phyloP scores from a whole-genome alignment of 92 coral and sea anemone genomes.

The Paramuricea clavata region DNA sequence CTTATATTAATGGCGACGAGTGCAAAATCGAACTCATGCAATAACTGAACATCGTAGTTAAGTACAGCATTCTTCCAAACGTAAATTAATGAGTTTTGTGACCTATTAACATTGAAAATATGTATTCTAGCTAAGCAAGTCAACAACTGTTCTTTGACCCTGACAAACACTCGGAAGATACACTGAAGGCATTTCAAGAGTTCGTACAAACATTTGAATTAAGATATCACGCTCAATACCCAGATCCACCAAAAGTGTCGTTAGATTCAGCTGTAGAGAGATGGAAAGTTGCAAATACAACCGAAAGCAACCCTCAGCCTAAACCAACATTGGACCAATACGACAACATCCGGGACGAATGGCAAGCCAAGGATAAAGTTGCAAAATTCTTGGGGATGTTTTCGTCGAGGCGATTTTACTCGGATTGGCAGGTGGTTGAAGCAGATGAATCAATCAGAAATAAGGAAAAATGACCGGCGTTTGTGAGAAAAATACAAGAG shows the following conservation, averaged over 20 bases:
- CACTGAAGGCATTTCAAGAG: neutral
- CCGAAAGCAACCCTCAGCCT: neutral
- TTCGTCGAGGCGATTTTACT: too few relatives aligned
- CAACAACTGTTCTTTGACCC: neutral
- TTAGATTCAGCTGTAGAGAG: neutral
- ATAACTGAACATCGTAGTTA: too few relatives aligned
- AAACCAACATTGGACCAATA: neutral
- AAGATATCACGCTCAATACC: slow-evolving; percentile 7
- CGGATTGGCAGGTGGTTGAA: too few relatives aligned
- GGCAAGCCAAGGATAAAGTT: neutral
- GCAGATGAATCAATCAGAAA: too few relatives aligned
- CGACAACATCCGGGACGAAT: neutral
- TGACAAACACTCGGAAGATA: neutral
- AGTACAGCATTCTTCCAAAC: too few relatives aligned
- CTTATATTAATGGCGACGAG: too few relatives aligned
- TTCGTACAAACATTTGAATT: neutral
- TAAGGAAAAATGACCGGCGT: too few relatives aligned
- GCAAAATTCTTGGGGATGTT: neutral
- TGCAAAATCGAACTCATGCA: too few relatives aligned
- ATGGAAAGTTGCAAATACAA: neutral
- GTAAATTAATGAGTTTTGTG: too few relatives aligned
- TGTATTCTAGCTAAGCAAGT: neutral
- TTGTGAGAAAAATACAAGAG: too few relatives aligned
- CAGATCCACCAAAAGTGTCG: slow-evolving; percentile 1
- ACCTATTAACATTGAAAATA: too few relatives aligned